Base-by-base conservation (phyloP, 2,888 invertebrate species). In the Zaprionus lineosus region DNA sequence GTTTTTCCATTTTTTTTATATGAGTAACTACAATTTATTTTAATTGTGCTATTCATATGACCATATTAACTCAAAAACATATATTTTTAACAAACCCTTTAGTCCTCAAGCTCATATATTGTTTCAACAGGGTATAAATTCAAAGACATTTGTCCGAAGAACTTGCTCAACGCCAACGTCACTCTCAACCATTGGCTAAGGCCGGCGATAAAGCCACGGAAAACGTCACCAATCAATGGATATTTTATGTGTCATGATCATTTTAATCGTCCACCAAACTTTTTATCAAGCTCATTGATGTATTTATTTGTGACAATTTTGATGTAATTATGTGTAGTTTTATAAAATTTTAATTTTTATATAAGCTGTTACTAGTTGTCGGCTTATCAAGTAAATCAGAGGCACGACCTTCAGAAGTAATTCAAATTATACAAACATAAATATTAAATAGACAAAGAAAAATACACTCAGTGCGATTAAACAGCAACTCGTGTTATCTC, bases 231-330 rank as follows among this genome's bases (percentile, higher is more conserved):
- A 58, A 15, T 24, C 39, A 44, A 64, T 78, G 48, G 56, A 69
- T 65, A 74, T 53, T 67, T 68, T 74, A 44, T 74, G 52, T 83
- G 77, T 83, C 84, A 77, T 83, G 77, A 77, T 72, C 77, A 52
- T 61, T 79, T 72, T 59, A 73, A 79, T 75, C 62, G 43, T 5
- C 36, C 33, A 61, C 53, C 63, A 37, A 50, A 19, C 11, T 12
- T 26, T 58, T 37, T 43, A 50, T 60, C 26, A 51, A 34, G 61
- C 37, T 3, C 26, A 29, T 41, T 24, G 5, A 26, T 24, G 34
- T 47, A 48, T 47, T n/a, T n/a, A n/a, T n/a, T n/a, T n/a, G n/a
- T n/a, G 19, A 36, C n/a, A 31, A 18, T 0, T 16, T 5, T 24
- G 5, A 21, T 16, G 5, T 19, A 31, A 9, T 11, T 1, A 12